A percentile compares a stretch with the other conserved stretches of the same genome.
phyloP scores from a whole-genome alignment of 2,888 invertebrate species.

The Diarsia mendica region DNA sequence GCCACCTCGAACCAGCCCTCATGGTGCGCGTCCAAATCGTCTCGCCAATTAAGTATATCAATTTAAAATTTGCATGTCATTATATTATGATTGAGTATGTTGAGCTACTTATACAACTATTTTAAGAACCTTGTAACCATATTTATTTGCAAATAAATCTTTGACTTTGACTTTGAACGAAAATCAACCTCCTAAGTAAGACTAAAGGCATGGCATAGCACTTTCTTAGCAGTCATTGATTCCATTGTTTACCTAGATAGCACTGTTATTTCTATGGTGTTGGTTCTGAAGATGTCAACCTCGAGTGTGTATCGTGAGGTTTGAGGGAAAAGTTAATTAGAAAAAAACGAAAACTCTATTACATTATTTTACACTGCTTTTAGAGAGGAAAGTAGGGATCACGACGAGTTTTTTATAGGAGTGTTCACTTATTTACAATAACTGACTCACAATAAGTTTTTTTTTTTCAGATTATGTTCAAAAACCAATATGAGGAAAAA shows the following conservation, averaged over 20 bases:
- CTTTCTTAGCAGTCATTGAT: neutral
- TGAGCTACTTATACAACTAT: no score
- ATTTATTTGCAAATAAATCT: no score
- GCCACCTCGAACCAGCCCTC: no score
- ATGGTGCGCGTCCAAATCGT: no score
- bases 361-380: neutral
- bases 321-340: neutral
- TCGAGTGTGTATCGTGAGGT: neutral
- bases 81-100: no score
- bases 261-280: neutral
- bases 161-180: no score
- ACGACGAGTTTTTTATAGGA: neutral
- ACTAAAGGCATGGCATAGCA: neutral
- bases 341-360: neutral
- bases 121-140: no score
- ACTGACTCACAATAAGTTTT: neutral
- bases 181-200: neutral
- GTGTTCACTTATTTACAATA: neutral
- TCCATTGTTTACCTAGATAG: neutral
- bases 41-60: no score
- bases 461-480: conserved; percentile 33
- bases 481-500: conserved; percentile 28
- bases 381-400: neutral
- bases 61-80: no score
- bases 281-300: neutral